Base-by-base conservation (phyloP, 2,888 invertebrate genomes). In the Timandra comae region DNA sequence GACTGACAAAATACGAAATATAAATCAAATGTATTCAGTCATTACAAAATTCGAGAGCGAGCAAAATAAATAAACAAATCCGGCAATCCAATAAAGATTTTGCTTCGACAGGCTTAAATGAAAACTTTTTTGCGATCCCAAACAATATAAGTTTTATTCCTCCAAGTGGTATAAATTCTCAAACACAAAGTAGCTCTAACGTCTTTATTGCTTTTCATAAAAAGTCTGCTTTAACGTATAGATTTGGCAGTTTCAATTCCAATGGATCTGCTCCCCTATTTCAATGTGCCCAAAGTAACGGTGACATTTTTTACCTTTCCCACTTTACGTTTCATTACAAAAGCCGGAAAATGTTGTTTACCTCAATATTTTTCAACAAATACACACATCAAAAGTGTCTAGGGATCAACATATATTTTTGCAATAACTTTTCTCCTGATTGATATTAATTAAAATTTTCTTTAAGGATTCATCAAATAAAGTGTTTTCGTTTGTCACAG, bases 131-230 rank as follows among this genome's bases (percentile, higher is more conserved):
- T 73, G 70, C 63, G 73, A 72, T 71, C 71, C 73, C 67, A 68
- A 80, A 77, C 79, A 80, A 82, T 81, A 81, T 81, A 82, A 84
- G 77, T 80, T 82, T 82, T 81, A 82, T 81, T 80, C 68, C 73
- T 73, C 70, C 66, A 73, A 77, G 75, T 77, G 77, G 80, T 75
- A 84, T 84, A 84, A 84, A 84, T 81, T 82, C 69, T 66, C 80
- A 72, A 78, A 81, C 76, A 82, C 82, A 84, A 82, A 84, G 81
- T 84, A 81, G 77, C 77, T 75, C 70, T 75, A 79, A 79, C 80
- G 77, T 78, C 76, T 81, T 82, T 84, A 84, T 82, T 77, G 81
- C 74, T 78, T 82, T 82, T 82, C 79, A 84, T 84, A 84, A 79
- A 77, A 78, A 73, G 68, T 66, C 69, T 40, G 65, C 63, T 66